Percentiles rank a stretch among this genome's conserved stretches.
Evolutionary conservation across 2,888 invertebrate genomes (phyloP).

Genomic region (Rhogogaster chlorosoma): DNA sequence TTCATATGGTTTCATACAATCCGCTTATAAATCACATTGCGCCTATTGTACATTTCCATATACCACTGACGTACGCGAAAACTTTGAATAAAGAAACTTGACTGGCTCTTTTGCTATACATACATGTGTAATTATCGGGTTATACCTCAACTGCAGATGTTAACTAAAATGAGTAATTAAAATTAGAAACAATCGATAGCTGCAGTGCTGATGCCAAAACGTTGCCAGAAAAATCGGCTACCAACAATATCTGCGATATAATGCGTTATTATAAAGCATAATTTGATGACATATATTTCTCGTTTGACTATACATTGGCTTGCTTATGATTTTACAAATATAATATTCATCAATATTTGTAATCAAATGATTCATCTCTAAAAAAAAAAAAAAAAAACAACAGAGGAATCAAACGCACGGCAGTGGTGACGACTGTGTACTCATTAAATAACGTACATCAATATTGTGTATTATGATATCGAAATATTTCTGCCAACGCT

Average conservation of each 20-base stretch:
- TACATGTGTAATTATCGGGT: neutral
- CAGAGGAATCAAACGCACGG: neutral
- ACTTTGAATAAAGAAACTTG: conserved; percentile 66
- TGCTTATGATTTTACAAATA: neutral
- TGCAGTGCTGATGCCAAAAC: neutral
- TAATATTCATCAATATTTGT: neutral
- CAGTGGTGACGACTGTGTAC: neutral
- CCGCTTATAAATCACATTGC: conserved; percentile 70
- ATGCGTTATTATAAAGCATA: neutral
- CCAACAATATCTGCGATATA: neutral
- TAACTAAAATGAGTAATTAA: neutral
- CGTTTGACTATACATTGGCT: neutral
- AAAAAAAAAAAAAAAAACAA: neutral
- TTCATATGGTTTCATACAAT: conserved; percentile 38
- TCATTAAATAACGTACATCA: neutral
- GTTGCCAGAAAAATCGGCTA: conserved; percentile 22
- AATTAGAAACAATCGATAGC: neutral
- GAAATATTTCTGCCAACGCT: neutral
- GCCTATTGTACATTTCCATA: conserved; percentile 74
- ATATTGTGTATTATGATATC: neutral
- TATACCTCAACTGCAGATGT: neutral
- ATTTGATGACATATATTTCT: neutral
- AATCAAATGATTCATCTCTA: neutral
- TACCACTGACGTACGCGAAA: conserved; percentile 60
- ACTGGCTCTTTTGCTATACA: conserved; percentile 53